Conservation (phyloP, 2,113 vertebrate genomes). For the Pitta sordida region DNA sequence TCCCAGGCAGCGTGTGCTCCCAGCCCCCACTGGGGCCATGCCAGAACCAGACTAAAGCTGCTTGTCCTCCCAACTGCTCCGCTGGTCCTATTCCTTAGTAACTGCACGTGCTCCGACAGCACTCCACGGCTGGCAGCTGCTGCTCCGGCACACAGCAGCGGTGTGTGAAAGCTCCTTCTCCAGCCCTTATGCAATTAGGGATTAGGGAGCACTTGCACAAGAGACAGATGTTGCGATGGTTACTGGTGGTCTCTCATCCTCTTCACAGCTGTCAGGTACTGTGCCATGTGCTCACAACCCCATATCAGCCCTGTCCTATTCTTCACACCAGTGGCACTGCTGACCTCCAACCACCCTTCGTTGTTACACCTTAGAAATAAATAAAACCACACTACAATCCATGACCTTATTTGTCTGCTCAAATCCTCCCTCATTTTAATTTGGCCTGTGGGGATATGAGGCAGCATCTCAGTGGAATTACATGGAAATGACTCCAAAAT, state of each 20-base stretch:
- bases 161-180: background rate
- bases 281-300: background rate
- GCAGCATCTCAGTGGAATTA: background rate
- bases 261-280: background rate
- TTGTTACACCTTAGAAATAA: background rate
- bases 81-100: slow-evolving; percentile 14
- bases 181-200: background rate
- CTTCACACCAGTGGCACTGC: background rate
- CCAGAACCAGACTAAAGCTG: slow-evolving; percentile 38
- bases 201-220: background rate
- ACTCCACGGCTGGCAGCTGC: slow-evolving; percentile 27
- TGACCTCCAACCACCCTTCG: background rate
- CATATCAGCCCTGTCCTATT: background rate
- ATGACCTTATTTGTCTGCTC: background rate
- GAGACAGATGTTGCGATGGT: background rate
- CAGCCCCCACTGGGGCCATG: slow-evolving; percentile 17
- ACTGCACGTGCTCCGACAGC: slow-evolving; percentile 41
- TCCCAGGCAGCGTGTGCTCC: background rate
- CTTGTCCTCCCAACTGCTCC: slow-evolving; percentile 39
- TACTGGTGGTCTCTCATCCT: background rate
- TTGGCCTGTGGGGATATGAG: background rate
- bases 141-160: background rate
- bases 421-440: background rate
- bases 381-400: background rate
- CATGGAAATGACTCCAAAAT: background rate